Conservation (phyloP, 1,140 invertebrate genomes). For the Sitodiplosis mosellana region DNA sequence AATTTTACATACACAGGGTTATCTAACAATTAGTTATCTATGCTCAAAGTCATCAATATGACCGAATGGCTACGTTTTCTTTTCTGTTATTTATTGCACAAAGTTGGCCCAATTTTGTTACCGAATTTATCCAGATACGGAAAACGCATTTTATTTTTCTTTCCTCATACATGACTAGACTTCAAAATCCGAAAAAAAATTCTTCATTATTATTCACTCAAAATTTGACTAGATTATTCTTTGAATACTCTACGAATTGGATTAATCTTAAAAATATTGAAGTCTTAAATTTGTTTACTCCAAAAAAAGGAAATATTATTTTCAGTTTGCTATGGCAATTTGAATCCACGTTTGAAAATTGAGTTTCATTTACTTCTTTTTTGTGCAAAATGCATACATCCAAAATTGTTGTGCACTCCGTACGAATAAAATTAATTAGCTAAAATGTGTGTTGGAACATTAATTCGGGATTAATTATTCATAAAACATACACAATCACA, state of each 20-base stretch:
- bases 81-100: not conserved
- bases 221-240: not conserved
- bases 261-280: not conserved
- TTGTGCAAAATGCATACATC: conserved; percentile 18
- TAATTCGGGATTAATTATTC: not conserved
- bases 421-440: not conserved
- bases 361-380: too few species aligned
- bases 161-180: not conserved
- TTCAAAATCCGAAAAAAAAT: not conserved
- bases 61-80: not conserved
- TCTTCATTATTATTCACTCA: not conserved
- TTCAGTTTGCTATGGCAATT: too few species aligned
- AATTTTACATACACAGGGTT: too few species aligned
- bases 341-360: too few species aligned
- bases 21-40: too few species aligned
- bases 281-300: not conserved
- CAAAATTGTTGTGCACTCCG: conserved; percentile 11
- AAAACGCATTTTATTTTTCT: too few species aligned
- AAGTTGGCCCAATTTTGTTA: not conserved
- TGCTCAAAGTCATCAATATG: too few species aligned
- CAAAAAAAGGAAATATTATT: too few species aligned
- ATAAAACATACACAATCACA: not conserved
- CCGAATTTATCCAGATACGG: not conserved
- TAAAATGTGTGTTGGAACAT: not conserved
- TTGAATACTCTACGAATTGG: not conserved